Evolutionary conservation across 2,888 invertebrate genomes (phyloP).

Genomic region (Hemistola chrysoprasaria): DNA sequence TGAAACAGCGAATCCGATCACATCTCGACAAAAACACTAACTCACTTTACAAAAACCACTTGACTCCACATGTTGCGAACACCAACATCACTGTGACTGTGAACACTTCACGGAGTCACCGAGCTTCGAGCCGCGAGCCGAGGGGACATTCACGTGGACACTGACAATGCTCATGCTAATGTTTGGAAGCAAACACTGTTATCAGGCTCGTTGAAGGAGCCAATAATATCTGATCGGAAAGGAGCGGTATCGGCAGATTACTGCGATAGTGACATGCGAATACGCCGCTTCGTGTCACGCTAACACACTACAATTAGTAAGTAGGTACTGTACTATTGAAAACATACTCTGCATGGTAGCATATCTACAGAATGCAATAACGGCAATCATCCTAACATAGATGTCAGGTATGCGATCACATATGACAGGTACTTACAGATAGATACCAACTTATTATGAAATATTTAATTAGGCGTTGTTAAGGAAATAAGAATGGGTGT

Average conservation of each 20-base stretch:
- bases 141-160: constrained; percentile 37
- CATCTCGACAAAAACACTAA: constrained; percentile 20
- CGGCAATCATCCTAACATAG: not conserved
- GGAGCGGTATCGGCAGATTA: constrained; percentile 39
- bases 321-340: too few relatives aligned
- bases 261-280: constrained; percentile 13
- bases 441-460: constrained; percentile 9
- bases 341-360: too few relatives aligned
- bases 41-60: constrained; percentile 62
- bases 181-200: constrained; percentile 47
- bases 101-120: too few relatives aligned
- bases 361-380: too few relatives aligned
- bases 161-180: constrained; percentile 41
- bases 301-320: not conserved
- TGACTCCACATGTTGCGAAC: constrained; percentile 61
- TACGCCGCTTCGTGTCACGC: not conserved
- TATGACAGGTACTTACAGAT: constrained; percentile 1
- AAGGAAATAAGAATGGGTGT: constrained; percentile 31
- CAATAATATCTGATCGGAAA: constrained; percentile 50
- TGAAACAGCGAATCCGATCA: constrained; percentile 13
- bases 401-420: constrained; percentile 1
- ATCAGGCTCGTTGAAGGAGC: constrained; percentile 50
- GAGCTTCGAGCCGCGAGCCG: too few relatives aligned
- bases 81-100: constrained; percentile 29
- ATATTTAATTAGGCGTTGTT: constrained; percentile 20